Percentiles rank a stretch among this genome's conserved stretches.
phyloP scores from a whole-genome alignment of 1,140 invertebrate genomes.

The Caerostris extrusa region DNA sequence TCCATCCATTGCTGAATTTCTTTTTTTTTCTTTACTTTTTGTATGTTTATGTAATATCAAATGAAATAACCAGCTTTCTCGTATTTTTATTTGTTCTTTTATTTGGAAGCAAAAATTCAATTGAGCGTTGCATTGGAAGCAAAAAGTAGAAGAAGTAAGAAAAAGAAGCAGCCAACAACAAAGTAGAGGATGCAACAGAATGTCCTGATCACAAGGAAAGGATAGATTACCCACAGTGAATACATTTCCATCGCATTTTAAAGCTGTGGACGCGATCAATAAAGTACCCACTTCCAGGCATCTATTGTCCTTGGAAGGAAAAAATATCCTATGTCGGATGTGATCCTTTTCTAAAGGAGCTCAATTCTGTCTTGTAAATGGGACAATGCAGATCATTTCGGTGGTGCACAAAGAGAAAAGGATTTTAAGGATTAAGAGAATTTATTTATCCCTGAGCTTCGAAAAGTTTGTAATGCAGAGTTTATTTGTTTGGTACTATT shows the following conservation, averaged over 20 bases:
- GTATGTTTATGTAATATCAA: constrained; percentile 22
- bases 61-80: constrained; percentile 12
- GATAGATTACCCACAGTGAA: constrained; percentile 69
- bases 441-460: constrained; percentile 15
- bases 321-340: not conserved
- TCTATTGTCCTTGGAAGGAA: constrained; percentile 6
- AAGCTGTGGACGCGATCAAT: constrained; percentile 40
- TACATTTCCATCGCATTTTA: constrained; percentile 73
- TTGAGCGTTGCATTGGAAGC: constrained; percentile 26
- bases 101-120: constrained; percentile 28
- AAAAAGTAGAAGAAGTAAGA: not conserved
- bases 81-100: constrained; percentile 5
- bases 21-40: too few relatives aligned
- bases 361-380: constrained; percentile 50
- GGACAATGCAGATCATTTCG: constrained; percentile 50
- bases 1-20: not conserved
- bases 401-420: constrained; percentile 41
- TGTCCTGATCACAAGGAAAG: constrained; percentile 57
- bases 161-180: constrained; percentile 8
- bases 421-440: constrained; percentile 35
- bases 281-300: not conserved
- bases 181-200: constrained; percentile 35
- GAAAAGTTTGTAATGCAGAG: constrained; percentile 17
- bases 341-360: constrained; percentile 51
- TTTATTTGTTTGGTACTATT: not conserved